Base-by-base conservation (phyloP, 2,797 vertebrate species). In the Nothura maculosa region DNA sequence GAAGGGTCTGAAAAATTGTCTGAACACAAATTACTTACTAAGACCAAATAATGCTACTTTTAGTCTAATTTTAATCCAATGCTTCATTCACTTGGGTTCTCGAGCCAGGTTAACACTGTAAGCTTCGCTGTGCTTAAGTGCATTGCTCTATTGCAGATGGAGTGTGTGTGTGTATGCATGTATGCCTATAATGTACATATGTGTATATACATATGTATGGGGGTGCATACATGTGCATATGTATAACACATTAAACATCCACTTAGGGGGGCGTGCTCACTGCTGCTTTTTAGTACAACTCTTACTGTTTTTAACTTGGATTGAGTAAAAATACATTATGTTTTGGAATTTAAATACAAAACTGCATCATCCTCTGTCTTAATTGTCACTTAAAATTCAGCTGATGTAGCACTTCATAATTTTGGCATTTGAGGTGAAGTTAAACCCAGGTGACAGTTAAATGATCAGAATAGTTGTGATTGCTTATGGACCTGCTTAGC, bases 211-310 rank as follows among this genome's bases (percentile, higher is more conserved):
- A 28, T 55, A 55, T n/a, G 17, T 12, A 55, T 55, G 52, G 4
- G 50, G 30, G 28, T 54, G 28, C 11, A 55, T n/a, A 55, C 30
- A 55, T 19, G 20, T 55, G 54, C 54, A 55, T 55, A n/a, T n/a
- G 19, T 54, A 30, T 30, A 28, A 55, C 7, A n/a, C 54, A n/a
- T 55, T 55, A 55, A 55, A n/a, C 18, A 55, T 61, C 1, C 12
- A 1, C 9, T 2, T 9, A 12, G 27, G 4, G 19, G 17, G 18
- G 5, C 12, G 4, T 10, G 10, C 32, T 86, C 4, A 1, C 55
- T 42, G 5, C 1, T 19, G 4, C 54, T 48, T 45, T 89, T 75
- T 6, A 12, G 28, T 82, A 77, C 3, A 13, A 8, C 27, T 89
- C 85, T n/a, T 15, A 22, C 32, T 66, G 0, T n/a, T 72, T 70